Evolutionary conservation across 2,113 vertebrate genomes (phyloP).

Genomic region (Pseudorectes ferrugineus): DNA sequence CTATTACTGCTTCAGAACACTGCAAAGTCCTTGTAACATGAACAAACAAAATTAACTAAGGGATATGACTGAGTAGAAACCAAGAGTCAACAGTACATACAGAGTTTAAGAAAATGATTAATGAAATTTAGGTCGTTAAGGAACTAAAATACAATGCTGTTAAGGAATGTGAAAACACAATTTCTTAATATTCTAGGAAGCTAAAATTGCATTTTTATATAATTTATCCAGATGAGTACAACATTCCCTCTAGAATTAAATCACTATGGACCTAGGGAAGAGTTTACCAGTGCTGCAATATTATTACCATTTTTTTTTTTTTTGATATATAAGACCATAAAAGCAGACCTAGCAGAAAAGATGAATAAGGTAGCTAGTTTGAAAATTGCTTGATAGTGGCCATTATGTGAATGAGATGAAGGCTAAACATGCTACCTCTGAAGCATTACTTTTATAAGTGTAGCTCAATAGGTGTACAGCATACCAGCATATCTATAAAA

Average conservation of each 20-base stretch:
- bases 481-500: neutral
- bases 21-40: constrained; percentile 18
- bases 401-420: neutral
- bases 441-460: neutral
- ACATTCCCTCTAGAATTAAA: neutral
- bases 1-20: constrained; percentile 28
- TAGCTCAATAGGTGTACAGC: neutral
- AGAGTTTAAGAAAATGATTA: neutral
- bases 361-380: neutral
- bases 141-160: neutral
- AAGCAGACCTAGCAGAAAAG: neutral
- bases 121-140: constrained; percentile 22
- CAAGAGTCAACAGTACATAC: neutral
- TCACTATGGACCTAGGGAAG: neutral
- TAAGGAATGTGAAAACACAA: neutral
- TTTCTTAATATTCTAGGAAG: neutral
- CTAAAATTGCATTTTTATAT: neutral
- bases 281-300: neutral
- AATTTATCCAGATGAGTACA: neutral
- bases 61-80: constrained; percentile 22
- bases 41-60: constrained; percentile 62
- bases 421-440: neutral
- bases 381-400: neutral
- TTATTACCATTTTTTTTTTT: neutral
- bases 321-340: neutral